Percentiles rank a stretch among this genome's conserved stretches.
Conservation (phyloP, 2,797 vertebrate genomes). For the Thunnus albacares region DNA sequence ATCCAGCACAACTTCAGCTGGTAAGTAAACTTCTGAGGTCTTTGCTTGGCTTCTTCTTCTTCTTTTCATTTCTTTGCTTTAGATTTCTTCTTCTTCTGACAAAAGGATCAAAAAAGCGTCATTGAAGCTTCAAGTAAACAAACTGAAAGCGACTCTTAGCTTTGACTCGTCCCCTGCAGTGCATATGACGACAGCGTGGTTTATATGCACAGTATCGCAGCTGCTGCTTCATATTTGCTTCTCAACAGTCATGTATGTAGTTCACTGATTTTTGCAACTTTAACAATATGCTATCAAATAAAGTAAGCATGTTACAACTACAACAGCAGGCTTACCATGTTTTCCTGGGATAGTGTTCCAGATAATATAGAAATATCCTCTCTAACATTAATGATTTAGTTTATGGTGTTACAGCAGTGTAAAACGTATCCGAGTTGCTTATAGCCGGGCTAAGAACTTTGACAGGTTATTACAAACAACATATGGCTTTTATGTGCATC, state of each 20-base stretch:
- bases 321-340: background rate
- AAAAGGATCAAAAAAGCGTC: background rate
- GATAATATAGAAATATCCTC: background rate
- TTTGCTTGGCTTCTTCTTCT: background rate
- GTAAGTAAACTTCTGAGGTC: slow-evolving; percentile 43
- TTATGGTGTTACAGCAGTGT: background rate
- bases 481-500: slow-evolving; percentile 7
- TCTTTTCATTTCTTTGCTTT: background rate
- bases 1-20: slow-evolving; percentile 17
- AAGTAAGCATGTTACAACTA: background rate
- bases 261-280: background rate
- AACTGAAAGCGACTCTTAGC: background rate
- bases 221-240: slow-evolving; percentile 1
- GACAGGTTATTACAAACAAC: slow-evolving; percentile 16
- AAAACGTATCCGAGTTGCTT: background rate
- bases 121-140: background rate
- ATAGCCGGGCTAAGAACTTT: slow-evolving; percentile 5
- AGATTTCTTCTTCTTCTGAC: background rate
- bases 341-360: background rate
- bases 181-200: background rate
- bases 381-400: background rate
- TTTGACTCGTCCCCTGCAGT: background rate
- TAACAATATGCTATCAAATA: background rate
- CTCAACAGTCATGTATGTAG: background rate
- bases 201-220: background rate